phyloP scores from a whole-genome alignment of 2,888 invertebrate species.

The Sicus ferrugineus region DNA sequence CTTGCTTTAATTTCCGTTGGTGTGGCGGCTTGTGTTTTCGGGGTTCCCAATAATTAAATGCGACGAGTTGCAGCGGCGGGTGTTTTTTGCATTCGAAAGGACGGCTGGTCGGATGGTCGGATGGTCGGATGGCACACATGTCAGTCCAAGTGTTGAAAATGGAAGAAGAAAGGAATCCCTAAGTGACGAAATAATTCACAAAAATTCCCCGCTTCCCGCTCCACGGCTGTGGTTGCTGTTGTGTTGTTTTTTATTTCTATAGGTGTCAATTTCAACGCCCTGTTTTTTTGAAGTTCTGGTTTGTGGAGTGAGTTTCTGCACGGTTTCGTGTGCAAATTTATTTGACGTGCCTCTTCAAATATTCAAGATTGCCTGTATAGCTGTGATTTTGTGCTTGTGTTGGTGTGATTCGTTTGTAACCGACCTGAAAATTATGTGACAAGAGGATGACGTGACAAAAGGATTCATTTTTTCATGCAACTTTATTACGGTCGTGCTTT shows the following conservation, averaged over 20 bases:
- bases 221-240: conserved; percentile 31
- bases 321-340: conserved; percentile 39
- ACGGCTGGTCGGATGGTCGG: conserved; percentile 1
- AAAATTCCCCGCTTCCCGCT: conserved; percentile 26
- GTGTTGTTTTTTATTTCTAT: conserved; percentile 48
- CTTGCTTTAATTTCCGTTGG: conserved; percentile 20
- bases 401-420: not conserved
- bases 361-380: not conserved
- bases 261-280: conserved; percentile 64
- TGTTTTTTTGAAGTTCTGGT: conserved; percentile 45
- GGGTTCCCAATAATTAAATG: conserved; percentile 55
- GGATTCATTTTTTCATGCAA: too few relatives aligned
- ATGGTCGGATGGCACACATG: conserved; percentile 35
- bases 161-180: conserved; percentile 34
- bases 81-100: not conserved
- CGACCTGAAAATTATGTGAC: not conserved
- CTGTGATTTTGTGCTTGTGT: not conserved
- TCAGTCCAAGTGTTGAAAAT: conserved; percentile 46
- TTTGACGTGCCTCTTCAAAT: conserved; percentile 44
- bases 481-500: too few relatives aligned
- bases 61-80: conserved; percentile 56
- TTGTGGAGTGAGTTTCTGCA: conserved; percentile 7
- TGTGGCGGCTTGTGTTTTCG: not conserved
- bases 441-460: not conserved
- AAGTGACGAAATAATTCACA: conserved; percentile 38